Conservation (phyloP, 2,113 vertebrate species). For the Pristiophorus japonicus region DNA sequence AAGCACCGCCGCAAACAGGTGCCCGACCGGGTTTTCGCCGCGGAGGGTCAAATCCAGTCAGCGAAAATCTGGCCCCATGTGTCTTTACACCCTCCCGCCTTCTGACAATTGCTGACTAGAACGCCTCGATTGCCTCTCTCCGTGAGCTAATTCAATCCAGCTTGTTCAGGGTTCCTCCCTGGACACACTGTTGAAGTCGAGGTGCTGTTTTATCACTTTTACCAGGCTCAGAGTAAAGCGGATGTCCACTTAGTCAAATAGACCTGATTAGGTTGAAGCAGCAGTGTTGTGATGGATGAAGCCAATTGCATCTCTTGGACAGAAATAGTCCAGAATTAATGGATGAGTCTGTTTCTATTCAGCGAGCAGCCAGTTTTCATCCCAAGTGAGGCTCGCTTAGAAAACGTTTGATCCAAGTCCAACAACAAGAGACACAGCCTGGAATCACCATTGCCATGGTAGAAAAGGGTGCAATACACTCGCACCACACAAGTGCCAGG, state of each 20-base stretch:
- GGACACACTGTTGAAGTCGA: background rate
- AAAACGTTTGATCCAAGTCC: background rate
- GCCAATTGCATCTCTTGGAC: background rate
- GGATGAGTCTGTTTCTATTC: background rate
- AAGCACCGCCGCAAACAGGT: no score
- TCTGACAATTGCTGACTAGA: background rate
- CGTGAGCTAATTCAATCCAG: background rate
- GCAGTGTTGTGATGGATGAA: background rate
- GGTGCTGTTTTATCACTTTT: background rate
- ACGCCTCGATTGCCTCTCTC: background rate
- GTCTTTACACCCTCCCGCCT: no score
- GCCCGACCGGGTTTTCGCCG: no score
- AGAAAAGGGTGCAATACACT: background rate
- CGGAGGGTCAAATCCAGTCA: no score
- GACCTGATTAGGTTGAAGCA: conserved; percentile 24
- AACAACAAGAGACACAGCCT: background rate
- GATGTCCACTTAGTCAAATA: conserved; percentile 13
- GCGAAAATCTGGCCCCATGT: no score
- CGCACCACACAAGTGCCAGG: background rate
- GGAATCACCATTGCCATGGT: background rate
- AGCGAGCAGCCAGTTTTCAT: background rate
- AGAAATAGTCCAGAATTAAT: background rate
- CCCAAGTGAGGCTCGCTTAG: background rate
- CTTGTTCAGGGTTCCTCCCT: background rate
- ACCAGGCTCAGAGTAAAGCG: conserved; percentile 5